Base-by-base conservation (phyloP, 2,888 invertebrate genomes). In the Diogma glabrata region DNA sequence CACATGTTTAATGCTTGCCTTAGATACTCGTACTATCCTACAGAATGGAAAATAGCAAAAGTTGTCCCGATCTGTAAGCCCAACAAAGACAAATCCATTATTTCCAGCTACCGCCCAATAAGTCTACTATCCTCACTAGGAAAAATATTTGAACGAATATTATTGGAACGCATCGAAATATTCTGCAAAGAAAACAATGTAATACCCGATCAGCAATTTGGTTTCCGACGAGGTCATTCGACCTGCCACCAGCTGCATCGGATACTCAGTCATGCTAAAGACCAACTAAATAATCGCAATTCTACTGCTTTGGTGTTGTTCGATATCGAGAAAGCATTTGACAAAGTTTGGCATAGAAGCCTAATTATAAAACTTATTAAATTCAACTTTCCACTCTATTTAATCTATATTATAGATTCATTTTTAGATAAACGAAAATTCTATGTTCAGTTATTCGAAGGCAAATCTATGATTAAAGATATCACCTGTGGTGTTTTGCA, bases 291-390 rank as follows among this genome's bases (percentile, higher is more conserved):
- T 28, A 50, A 51, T 4, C 56, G 56, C 22, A 50, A 60, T 46
- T 52, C 53, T 5, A 61, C 60, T 4, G 60, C 57, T 7, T 56
- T 61, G 17, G 52, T 61, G 1, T 53, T 63, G 8, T 52, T 67
- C 1, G 64, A 67, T 47, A 53, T 64, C 3, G 57, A 59, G 38
- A 60, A 61, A 51, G 64, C 63, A 0, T 65, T 66, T 52, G 61
- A 66, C 53, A 56, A 57, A 12, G 62, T 66, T 3, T 65, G 64
- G 62, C 62, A 63, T 38, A 50, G 58, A 3, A 62, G 59, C 4
- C 57, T 64, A 1, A 20, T 61, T 7, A 54, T 50, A 46, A 61
- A 60, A 55, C 52, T 64, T n/a, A 51, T 51, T 19, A 26, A 51
- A 36, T 45, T 36, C 20, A 47, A 56, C 14, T 50, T 59, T 26